phyloP scores from a whole-genome alignment of 2,113 vertebrate species.

The Circaetus cinerascens region DNA sequence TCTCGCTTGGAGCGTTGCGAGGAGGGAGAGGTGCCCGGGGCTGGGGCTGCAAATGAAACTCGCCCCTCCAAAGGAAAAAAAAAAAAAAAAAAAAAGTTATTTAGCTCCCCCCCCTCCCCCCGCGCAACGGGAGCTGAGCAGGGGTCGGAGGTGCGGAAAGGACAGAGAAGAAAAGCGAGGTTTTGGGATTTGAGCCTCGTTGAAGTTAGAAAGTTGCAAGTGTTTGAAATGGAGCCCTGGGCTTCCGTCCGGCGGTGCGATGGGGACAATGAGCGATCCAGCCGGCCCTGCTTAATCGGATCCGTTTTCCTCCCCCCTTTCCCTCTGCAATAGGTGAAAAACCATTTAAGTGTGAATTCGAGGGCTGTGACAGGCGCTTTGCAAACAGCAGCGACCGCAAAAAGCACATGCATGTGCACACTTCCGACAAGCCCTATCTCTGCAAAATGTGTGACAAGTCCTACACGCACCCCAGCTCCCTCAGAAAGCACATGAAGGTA shows the following conservation, averaged over 20 bases:
- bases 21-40: not conserved
- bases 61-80: not conserved
- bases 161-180: not conserved
- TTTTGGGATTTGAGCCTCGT: not conserved
- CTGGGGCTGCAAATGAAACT: not conserved
- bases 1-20: not conserved
- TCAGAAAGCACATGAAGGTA: slow-evolving; percentile 99
- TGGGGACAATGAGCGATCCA: not conserved
- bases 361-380: slow-evolving; percentile 97
- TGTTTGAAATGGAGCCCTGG: not conserved
- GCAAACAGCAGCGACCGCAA: slow-evolving; percentile 99
- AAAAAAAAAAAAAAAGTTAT: not conserved
- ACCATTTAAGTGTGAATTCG: slow-evolving; percentile 98
- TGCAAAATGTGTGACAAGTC: slow-evolving; percentile 99
- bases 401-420: slow-evolving; percentile 99
- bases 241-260: not conserved
- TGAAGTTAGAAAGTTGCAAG: slow-evolving; percentile 22
- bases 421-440: slow-evolving; percentile 97
- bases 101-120: not conserved
- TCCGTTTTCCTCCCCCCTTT: not conserved
- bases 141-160: not conserved
- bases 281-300: slow-evolving; percentile 23
- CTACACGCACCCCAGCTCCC: slow-evolving; percentile 97
- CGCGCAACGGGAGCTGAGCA: not conserved
- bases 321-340: slow-evolving; percentile 87